Evolutionary conservation across 2,113 vertebrate genomes (phyloP), one percentile per base, ranked within the genome.

Genomic region (Junco hyemalis): DNA sequence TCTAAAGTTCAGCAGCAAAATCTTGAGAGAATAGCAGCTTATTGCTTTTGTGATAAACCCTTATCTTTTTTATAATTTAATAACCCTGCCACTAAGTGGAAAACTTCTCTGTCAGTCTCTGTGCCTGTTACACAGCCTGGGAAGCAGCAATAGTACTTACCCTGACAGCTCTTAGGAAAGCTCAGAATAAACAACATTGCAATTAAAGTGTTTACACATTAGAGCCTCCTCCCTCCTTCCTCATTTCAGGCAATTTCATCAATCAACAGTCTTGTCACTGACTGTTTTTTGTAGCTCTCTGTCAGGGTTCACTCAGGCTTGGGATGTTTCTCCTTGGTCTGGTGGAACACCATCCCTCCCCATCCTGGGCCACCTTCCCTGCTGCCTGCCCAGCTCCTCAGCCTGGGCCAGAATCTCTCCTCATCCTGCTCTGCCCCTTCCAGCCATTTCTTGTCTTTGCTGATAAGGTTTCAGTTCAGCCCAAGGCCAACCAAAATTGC

Each of bases 51-150:
- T 0, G 59, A 94, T 68, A 93, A 90, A 86, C 38, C 31, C 80
- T 82, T 91, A 70, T 66, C 36, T 77, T 73, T 88, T 93, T 65
- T 59, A 68, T 59, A 66, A 90, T 86, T 86, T 85, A 86, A 79
- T 94, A 88, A 63, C 71, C 31, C 47, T 78, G 33, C 53, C 44
- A 73, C 53, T 65, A 90, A 73, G 35, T 26, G 60, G 86, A 70
- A 94, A 92, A 79, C 63, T 74, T 88, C 54, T 71, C 68, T 2
- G 2, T 60, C 56, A 44, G 64, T 42, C 73, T 84, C 61, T 33
- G 33, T 70, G 47, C 35, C 86, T 69, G 56, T 86, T 86, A 35
- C 2, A 2, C 16, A 68, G 80, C 48, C 69, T 47, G 63, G 69
- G 76, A 90, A 93, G 44, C 40, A 74, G 86, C 80, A 92, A 16